A percentile compares a stretch with the other conserved stretches of the same genome.
Evolutionary conservation across 2,113 vertebrate species (phyloP).

Genomic region (Thalassoma bifasciatum): DNA sequence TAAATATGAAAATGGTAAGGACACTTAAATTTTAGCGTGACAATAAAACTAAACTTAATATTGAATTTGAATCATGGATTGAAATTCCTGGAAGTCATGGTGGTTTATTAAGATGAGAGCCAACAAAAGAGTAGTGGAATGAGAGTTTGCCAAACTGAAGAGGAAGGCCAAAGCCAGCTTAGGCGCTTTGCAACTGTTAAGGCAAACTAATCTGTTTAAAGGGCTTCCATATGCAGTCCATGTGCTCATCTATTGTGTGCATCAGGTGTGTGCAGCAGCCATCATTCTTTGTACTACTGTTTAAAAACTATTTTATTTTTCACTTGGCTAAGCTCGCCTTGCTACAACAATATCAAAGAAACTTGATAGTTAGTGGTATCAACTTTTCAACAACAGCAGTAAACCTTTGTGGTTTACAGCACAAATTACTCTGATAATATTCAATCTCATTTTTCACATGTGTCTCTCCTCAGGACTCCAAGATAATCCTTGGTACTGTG

Average conservation of each 20-base stretch:
- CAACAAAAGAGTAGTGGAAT: slow-evolving; percentile 24
- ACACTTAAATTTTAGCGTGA: neutral
- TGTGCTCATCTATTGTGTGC: slow-evolving; percentile 46
- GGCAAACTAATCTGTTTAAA: slow-evolving; percentile 78
- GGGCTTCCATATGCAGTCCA: slow-evolving; percentile 58
- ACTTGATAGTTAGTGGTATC: too few species aligned
- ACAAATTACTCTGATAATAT: neutral
- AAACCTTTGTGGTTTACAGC: too few species aligned
- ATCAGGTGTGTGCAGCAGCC: slow-evolving; percentile 35
- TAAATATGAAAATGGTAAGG: neutral
- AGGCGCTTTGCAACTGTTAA: slow-evolving; percentile 69
- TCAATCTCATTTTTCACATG: neutral
- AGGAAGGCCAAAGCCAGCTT: slow-evolving; percentile 58
- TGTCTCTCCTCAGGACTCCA: slow-evolving; percentile 87
- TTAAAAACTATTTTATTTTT: neutral
- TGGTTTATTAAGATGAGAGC: slow-evolving; percentile 1
- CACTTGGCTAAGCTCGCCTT: too few species aligned
- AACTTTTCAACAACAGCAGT: too few species aligned
- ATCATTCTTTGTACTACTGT: neutral
- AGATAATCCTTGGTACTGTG: slow-evolving; percentile 97
- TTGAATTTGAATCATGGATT: neutral
- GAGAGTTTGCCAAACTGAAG: slow-evolving; percentile 16
- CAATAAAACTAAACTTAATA: neutral
- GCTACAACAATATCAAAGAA: too few species aligned
- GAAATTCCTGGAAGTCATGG: neutral